A percentile compares a stretch with the other conserved stretches of the same genome.
These are phyloP conservation scores for Embiotoca jacksoni DNA, from an alignment of 2,113 vertebrate genomes.

Conservation along the genomic window DNA sequence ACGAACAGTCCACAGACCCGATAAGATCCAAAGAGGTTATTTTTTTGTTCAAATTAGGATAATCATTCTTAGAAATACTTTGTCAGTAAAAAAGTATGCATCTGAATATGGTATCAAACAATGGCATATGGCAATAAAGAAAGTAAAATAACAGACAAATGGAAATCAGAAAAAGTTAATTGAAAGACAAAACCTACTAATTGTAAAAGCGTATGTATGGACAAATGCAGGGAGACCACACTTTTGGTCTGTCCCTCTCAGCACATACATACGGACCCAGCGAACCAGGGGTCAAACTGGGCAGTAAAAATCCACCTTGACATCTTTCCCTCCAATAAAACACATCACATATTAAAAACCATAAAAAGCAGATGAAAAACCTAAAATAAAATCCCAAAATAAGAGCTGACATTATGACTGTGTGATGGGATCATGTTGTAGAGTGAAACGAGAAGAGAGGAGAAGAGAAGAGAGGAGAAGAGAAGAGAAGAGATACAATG, in stretches of 20 bases:
- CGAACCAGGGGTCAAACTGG: slow-evolving; percentile 45
- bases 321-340: slow-evolving; percentile 63
- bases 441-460: neutral
- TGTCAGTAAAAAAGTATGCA: too few species aligned
- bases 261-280: neutral
- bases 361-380: slow-evolving; percentile 70
- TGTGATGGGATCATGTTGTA: neutral
- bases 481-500: neutral
- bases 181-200: too few species aligned
- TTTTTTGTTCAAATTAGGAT: too few species aligned
- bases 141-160: too few species aligned
- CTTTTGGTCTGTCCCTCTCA: neutral
- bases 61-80: too few species aligned
- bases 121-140: too few species aligned
- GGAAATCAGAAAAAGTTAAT: too few species aligned
- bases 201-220: neutral
- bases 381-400: slow-evolving; percentile 54
- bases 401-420: slow-evolving; percentile 44
- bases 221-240: slow-evolving; percentile 5
- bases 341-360: slow-evolving; percentile 58
- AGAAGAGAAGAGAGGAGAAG: neutral
- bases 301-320: slow-evolving; percentile 71
- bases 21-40: neutral
- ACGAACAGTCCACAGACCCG: neutral
- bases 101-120: too few species aligned